Evolutionary conservation across 1,140 invertebrate species (phyloP), one percentile per base, ranked within the genome.

Genomic region (Portunus trituberculatus): DNA sequence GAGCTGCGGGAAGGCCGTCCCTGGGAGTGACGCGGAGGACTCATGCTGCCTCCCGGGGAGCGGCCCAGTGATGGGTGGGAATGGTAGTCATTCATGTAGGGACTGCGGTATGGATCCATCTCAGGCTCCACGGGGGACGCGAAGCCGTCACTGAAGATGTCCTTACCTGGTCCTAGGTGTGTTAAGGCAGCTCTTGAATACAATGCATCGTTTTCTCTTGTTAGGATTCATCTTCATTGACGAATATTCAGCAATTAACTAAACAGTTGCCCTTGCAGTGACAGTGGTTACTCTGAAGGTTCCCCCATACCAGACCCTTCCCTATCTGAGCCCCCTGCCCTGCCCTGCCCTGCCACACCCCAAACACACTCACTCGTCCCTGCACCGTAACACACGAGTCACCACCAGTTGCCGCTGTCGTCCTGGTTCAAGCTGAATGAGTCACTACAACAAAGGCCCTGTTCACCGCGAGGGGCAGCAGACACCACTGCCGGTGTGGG

Each of bases 91-190:
- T 2, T 59, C n/a, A 59, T 16, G 84, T 93, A 93, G 46, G 92
- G 28, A 32, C 28, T 45, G 25, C 31, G 84, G 29, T 93, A 93
- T 25, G 83, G 83, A 25, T 76, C 52, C 29, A 88, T 29, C 84
- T 93, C 92, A 0, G 92, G 92, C 84, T 93, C 92, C 83, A 93
- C 31, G 0, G 92, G 92, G n/a, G 92, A 93, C 16, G 84, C 84
- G n/a, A 93, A 93, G 45, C 46, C 92, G 20, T 93, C 92, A 29
- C 25, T 88, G 84, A 93, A 93, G 39, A 48, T 39, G n/a, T 93
- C 92, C 90, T 32, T 76, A 91, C 90, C 90, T 91, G 39, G 82
- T 48, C 48, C 39, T 91, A 91, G 25, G 29, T 91, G 48, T 48
- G 31, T 45, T 88, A 88, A 45, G 45, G 32, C 31, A 45, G 20